Conservation (phyloP, 2,797 vertebrate genomes). For the Anabas testudineus region DNA sequence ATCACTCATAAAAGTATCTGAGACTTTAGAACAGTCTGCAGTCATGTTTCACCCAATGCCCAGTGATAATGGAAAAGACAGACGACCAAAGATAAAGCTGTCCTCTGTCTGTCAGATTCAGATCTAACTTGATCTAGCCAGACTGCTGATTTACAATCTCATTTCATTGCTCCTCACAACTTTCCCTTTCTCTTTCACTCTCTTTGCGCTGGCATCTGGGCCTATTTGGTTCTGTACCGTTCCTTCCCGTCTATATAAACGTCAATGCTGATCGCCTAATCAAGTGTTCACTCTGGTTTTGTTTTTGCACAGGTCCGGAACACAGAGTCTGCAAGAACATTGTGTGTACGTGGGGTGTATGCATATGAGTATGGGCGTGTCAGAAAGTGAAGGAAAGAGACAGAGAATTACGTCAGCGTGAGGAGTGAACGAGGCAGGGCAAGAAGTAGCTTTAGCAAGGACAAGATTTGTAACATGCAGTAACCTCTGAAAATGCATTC, state of each 20-base stretch:
- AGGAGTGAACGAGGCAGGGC: not conserved
- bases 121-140: not conserved
- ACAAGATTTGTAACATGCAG: not conserved
- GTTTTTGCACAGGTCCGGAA: constrained; percentile 19
- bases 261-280: constrained; percentile 32
- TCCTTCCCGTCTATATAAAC: constrained; percentile 22
- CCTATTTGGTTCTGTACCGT: constrained; percentile 38
- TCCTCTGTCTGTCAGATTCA: not conserved
- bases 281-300: constrained; percentile 20
- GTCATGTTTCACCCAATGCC: not conserved
- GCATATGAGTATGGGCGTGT: constrained; percentile 8
- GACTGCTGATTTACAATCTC: not conserved
- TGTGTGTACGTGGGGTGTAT: not conserved
- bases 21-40: constrained; percentile 6
- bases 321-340: constrained; percentile 34
- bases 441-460: not conserved
- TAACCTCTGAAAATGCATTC: not conserved
- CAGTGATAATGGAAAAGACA: not conserved
- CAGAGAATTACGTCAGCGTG: not conserved
- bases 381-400: constrained; percentile 3
- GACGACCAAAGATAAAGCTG: constrained; percentile 9
- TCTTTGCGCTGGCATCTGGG: not conserved
- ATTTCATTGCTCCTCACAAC: constrained; percentile 7
- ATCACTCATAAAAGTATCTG: not conserved
- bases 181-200: constrained; percentile 8